Percentiles rank a stretch among this genome's conserved stretches.
Evolutionary conservation across 2,113 vertebrate genomes (phyloP).

Genomic region (Propithecus coquereli): DNA sequence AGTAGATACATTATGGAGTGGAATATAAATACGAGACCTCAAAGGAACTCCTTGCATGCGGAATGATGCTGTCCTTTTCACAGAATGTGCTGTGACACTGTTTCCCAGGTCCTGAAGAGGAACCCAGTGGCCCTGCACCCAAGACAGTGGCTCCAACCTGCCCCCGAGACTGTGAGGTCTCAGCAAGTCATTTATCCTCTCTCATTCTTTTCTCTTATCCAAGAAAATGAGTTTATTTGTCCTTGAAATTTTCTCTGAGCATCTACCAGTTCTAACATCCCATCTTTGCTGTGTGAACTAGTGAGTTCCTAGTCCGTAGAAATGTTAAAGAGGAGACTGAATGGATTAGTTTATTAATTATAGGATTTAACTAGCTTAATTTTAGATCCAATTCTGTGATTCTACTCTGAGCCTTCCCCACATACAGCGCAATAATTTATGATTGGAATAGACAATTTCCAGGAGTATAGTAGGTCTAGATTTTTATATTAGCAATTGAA

Average conservation of each 20-base stretch:
- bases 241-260: background rate
- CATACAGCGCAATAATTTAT: background rate
- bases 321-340: background rate
- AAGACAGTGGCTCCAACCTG: background rate
- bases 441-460: background rate
- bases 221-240: background rate
- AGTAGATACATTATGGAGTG: background rate
- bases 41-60: background rate
- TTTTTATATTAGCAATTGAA: slow-evolving; percentile 19
- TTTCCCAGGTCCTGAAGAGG: background rate
- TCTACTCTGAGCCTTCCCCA: background rate
- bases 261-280: background rate
- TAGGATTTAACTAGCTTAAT: background rate
- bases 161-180: background rate
- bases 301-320: background rate
- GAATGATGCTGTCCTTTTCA: background rate
- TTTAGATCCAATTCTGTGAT: background rate
- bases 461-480: background rate
- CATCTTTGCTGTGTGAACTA: background rate
- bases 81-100: fast-evolving
- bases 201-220: background rate
- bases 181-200: background rate
- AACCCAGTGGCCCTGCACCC: fast-evolving
- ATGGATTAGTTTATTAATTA: background rate
- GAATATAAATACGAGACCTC: background rate